Base-by-base conservation (phyloP, 2,888 invertebrate species). In the Rhingia campestris region DNA sequence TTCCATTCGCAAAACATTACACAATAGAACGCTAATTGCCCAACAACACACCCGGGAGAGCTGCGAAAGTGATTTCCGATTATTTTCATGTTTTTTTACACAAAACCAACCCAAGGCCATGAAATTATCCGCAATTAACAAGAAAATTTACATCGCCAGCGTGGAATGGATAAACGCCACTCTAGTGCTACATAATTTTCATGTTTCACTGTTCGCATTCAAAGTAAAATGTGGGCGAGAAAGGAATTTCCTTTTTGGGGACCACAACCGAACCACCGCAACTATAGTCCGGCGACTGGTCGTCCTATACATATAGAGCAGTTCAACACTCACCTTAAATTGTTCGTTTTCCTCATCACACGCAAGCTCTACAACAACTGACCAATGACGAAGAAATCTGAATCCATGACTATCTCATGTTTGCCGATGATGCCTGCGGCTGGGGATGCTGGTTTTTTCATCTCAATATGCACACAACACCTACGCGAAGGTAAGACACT, bases 401-500 rank as follows among this genome's bases (percentile, higher is more conserved):
- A 69, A 74, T 82, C 47, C 69, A 74, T 74, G 37, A 39, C 51
- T 61, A 66, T 30, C 49, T 56, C 59, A 22, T 10, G 33, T 37
- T 41, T 39, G 45, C 32, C 47, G 67, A 63, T 72, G 79, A 82
- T 82, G 73, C 73, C 73, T 9, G 63, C 35, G 63, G 74, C 54
- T 6, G 47, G 67, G 45, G 49, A 79, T 74, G 56, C 73, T 79
- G 63, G 56, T 39, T 73, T 59, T 59, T 22, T 22, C 47, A 9
- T 10, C 22, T 30, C 49, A 49, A 73, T 22, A 51, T 76, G 76
- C 76, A 76, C 49, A 67, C 64, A 10, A 63, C 82, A 56, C 82
- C 82, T 82, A 82, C 82, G 82, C 82, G 73, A 56, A 61, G 39
- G n/a, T 9, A 49, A 43, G 7, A 43, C 41, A 69, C 64, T 22